Percentiles rank a stretch among this genome's conserved stretches.
These are phyloP conservation scores for Penelope pileata DNA, from an alignment of 2,113 vertebrate genomes.

Conservation along the genomic window DNA sequence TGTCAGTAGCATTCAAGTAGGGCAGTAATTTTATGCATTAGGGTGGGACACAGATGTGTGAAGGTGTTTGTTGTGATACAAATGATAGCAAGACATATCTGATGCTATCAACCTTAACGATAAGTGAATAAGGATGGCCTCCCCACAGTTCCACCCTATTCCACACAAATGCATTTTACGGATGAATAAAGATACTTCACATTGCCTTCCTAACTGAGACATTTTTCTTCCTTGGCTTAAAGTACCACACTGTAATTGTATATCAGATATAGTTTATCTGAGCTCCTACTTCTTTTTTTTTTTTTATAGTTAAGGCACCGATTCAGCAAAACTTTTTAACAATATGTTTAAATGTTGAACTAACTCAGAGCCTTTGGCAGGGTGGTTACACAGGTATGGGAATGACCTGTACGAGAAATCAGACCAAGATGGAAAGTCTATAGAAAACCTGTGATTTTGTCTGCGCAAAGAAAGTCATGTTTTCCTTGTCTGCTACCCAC, in stretches of 20 bases:
- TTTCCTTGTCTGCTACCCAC: not conserved
- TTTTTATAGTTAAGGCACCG: not conserved
- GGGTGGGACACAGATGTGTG: not conserved
- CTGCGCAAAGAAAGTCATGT: not conserved
- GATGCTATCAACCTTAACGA: not conserved
- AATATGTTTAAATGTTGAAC: not conserved
- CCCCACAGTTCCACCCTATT: not conserved
- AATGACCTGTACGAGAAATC: not conserved
- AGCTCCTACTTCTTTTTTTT: not conserved
- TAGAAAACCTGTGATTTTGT: not conserved
- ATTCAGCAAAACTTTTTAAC: not conserved
- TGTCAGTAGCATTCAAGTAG: not conserved
- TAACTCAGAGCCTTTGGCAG: not conserved
- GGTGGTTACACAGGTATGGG: not conserved
- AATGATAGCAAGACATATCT: not conserved
- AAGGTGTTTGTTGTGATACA: not conserved
- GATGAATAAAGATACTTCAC: not conserved
- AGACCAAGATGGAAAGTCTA: not conserved
- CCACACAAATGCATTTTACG: not conserved
- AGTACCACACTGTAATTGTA: not conserved
- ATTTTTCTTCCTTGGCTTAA: not conserved
- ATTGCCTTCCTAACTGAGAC: not conserved
- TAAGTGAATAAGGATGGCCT: not conserved
- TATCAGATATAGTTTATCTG: not conserved
- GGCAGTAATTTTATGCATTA: not conserved